Percentiles rank a stretch among this genome's conserved stretches.
Conservation (phyloP, 1,140 invertebrate genomes). For the Cydia splendana region DNA sequence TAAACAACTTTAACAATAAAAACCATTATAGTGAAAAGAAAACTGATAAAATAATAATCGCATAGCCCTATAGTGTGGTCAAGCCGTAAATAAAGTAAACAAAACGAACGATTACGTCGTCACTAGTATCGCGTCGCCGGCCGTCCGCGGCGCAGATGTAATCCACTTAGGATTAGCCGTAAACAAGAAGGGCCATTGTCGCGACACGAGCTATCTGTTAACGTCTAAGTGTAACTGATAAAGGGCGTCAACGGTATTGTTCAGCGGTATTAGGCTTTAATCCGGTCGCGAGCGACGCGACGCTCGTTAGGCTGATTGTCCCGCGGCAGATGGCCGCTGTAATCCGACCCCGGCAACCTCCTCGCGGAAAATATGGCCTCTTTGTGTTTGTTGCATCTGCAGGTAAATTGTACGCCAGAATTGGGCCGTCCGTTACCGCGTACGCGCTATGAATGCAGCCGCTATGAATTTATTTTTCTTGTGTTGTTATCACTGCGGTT, state of each 20-base stretch:
- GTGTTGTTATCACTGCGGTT: slow-evolving; percentile 70
- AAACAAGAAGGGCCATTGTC: slow-evolving; percentile 73
- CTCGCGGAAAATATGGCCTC: slow-evolving; percentile 70
- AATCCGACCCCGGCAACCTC: slow-evolving; percentile 67
- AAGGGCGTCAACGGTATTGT: slow-evolving; percentile 71
- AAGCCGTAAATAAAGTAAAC: slow-evolving; percentile 13
- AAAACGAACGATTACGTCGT: slow-evolving; percentile 22
- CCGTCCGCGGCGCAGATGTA: slow-evolving; percentile 53
- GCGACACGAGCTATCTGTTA: slow-evolving; percentile 72
- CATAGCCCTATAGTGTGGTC: background rate
- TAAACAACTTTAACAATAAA: too few species aligned
- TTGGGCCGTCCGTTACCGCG: slow-evolving; percentile 69
- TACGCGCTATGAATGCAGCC: slow-evolving; percentile 68
- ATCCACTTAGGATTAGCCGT: slow-evolving; percentile 76
- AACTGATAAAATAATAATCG: background rate
- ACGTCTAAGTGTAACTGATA: slow-evolving; percentile 72
- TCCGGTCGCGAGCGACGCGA: slow-evolving; percentile 68
- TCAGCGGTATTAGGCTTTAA: slow-evolving; percentile 75
- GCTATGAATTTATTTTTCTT: slow-evolving; percentile 69
- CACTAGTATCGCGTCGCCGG: slow-evolving; percentile 40
- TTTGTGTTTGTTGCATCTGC: slow-evolving; percentile 79
- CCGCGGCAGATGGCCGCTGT: slow-evolving; percentile 73
- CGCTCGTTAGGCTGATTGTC: slow-evolving; percentile 77
- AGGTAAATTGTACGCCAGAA: slow-evolving; percentile 76
- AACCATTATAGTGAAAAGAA: background rate